Evolutionary conservation across 2,797 vertebrate species (phyloP), one percentile per base, ranked within the genome.

Genomic region (Saxicola maurus): DNA sequence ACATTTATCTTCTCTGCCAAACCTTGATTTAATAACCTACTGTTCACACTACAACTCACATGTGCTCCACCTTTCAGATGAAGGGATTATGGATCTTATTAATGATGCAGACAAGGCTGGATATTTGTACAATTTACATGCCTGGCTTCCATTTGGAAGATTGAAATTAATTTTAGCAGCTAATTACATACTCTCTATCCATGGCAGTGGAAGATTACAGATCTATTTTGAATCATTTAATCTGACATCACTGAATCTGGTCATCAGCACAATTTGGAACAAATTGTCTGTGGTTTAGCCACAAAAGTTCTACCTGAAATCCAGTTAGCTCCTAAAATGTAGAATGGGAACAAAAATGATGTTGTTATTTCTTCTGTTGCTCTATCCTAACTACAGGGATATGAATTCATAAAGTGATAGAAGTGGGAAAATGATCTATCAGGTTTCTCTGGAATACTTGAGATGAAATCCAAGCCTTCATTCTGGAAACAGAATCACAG

Each of bases 121-220:
- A 40, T 72, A 83, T 42, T 62, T 23, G 18, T 52, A 65, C 66
- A 68, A 83, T 90, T 94, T 90, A 89, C 67, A 66, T 51, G 75
- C 75, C 61, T 75, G 80, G 62, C n/a, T 92, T 93, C 84, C 80
- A 71, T 73, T 82, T 57, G 55, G 10, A 89, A 83, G 46, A 69
- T 5, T 81, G 33, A 42, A 89, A 91, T 94, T 93, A 93, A 89
- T 94, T 96, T 95, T 87, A 91, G 80, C 69, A 90, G 43, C 28
- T 91, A 89, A 92, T 92, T 95, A 55, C 48, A 37, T 52, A 77
- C 16, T 17, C 17, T 61, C 46, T 30, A 55, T 76, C 56, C 64
- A 35, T 5, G 18, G 30, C 48, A 59, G 40, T 35, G 48, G 69
- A 85, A 89, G 27, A 72, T 85, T 88, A 84, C 57, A 77, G 74